Base-by-base conservation (phyloP, 2,888 invertebrate genomes). In the Ormia ochracea region DNA sequence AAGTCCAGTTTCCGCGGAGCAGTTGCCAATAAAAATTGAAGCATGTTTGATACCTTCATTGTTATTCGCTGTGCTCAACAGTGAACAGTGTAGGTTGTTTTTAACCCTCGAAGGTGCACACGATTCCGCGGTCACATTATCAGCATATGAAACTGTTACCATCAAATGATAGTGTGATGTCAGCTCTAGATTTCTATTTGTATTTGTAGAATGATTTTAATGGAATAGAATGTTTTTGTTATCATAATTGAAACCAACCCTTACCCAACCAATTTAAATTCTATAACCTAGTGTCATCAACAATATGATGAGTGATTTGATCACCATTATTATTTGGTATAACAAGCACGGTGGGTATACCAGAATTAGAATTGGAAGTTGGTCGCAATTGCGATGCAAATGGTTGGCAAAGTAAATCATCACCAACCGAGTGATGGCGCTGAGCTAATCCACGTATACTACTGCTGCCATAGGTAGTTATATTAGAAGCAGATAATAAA, bases 261-360 rank as follows among this genome's bases (percentile, higher is more conserved):
- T 78, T 83, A 14, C 83, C 81, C 73, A 82, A 48, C 78, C 82
- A 82, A 78, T 77, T 76, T 50, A 65, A 73, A 68, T 83, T 84
- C 86, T 87, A 90, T 84, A 90, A 86, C 82, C 87, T 87, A 31
- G 90, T 90, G 83, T 90, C 90, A 82, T 88, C 87, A 72, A 87
- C 84, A 50, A 82, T 82, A 69, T 83, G 84, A 78, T 86, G 85
- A 66, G 59, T 72, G 56, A 82, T 81, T 68, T 86, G 85, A 78
- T 74, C 81, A 66, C 83, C 83, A 75, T 86, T 85, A 50, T 75
- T 70, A 85, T 88, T 87, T 70, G 89, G 88, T 84, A 90, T 88
- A 58, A 90, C 85, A 77, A 90, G 87, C 63, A 90, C 89, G 76
- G 70, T 83, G 75, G 82, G 82, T 63, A 82, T 82, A 19, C 74